Evolutionary conservation across 2,888 invertebrate species (phyloP), one percentile per base, ranked within the genome.

Genomic region (Dinocampus coccinellae): DNA sequence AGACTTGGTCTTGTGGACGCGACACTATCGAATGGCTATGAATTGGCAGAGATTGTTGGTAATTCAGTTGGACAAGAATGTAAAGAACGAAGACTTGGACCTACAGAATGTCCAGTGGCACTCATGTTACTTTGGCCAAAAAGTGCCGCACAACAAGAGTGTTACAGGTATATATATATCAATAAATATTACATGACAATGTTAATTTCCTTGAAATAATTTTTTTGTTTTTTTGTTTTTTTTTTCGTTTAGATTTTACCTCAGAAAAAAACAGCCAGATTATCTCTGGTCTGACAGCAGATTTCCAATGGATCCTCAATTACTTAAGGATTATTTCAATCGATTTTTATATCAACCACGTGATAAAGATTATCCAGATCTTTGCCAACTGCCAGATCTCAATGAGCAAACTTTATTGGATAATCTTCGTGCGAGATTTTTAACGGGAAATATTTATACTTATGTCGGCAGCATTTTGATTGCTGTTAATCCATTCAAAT

Each of bases 381-480:
- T 98, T 80, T 98, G 98, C 88, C 97, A 97, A 89, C 90, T 98
- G 84, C 97, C 97, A 13, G 97, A 97, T 89, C 91, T 98, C 76
- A 98, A 97, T 85, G 98, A 98, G 88, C 94, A 94, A 88, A 97
- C 97, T 1, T 89, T 98, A 66, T 89, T 98, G 79, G 97, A 97
- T 84, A 98, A 98, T 90, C 90, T 98, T 76, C 90, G 94, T 80
- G 94, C 94, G 77, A 91, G 97, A 81, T 98, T 98, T 89, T 92
- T 92, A 71, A 95, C 94, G 80, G 96, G 97, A 61, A 96, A 97
- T 88, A 98, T 98, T 82, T 98, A 98, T 89, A 98, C 98, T 10
- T 97, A 97, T 83, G 97, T 97, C 78, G 97, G 97, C 67, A 96
- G 96, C 69, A 98, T 98, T 85, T 90, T 98, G 72, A 97, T 98